phyloP scores from a whole-genome alignment of 2,113 vertebrate genomes.

The Globicephala melas region DNA sequence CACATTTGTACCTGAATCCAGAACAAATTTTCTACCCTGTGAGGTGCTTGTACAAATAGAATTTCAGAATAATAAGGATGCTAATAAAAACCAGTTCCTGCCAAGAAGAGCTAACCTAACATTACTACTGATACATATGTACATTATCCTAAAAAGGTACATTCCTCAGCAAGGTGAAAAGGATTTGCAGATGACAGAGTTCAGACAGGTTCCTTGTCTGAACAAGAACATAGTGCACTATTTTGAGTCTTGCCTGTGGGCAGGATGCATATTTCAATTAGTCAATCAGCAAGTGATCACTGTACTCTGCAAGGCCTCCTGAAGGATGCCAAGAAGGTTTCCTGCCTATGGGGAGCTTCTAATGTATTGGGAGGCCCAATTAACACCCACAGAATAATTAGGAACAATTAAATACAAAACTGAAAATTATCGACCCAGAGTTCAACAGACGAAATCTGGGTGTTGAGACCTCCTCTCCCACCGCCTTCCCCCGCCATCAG shows the following conservation, averaged over 20 bases:
- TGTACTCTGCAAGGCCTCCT: background rate
- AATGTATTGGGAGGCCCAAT: background rate
- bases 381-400: background rate
- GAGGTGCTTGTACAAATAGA: background rate
- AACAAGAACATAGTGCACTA: background rate
- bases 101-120: background rate
- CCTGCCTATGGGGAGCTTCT: background rate
- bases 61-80: background rate
- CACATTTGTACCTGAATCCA: background rate
- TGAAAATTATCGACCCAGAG: background rate
- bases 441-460: background rate
- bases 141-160: background rate
- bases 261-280: background rate
- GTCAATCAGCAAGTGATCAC: constrained; percentile 7
- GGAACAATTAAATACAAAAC: background rate
- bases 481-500: background rate
- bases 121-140: background rate
- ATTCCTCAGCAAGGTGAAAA: background rate
- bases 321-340: background rate
- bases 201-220: background rate
- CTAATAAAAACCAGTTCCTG: background rate
- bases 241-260: background rate
- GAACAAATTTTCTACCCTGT: background rate
- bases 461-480: background rate
- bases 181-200: constrained; percentile 17